Base-by-base conservation (phyloP, 2,113 vertebrate species). In the Dipodomys stephensi region DNA sequence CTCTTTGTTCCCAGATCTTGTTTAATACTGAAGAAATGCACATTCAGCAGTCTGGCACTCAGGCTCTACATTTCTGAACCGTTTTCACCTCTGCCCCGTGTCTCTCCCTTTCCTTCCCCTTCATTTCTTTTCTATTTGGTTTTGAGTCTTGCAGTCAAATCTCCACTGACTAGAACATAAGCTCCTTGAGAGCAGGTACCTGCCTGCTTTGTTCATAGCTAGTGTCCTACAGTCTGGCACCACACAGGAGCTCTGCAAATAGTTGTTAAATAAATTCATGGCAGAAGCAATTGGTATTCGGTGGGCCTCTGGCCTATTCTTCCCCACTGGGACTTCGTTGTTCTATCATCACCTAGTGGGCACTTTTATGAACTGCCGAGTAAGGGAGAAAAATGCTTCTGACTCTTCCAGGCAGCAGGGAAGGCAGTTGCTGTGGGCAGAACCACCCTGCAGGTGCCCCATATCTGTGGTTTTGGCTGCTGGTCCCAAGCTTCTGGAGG, bases 271-370 rank as follows among this genome's bases (percentile, higher is more conserved):
- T 86, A 44, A 90, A 65, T 1, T 22, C 77, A 69, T 6, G 53
- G 83, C 83, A 4, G 73, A 83, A 35, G 27, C 39, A 1, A 15
- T 53, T 0, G 1, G 25, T 9, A 8, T 39, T 67, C n/a, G 20
- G 16, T 27, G 25, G 69, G 32, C 32, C 23, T 30, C 49, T 8
- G 22, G 0, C 1, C 1, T 0, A 65, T 32, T 19, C 49, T 16
- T 76, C 86, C 74, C 91, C 1, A 4, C 76, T 0, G 82, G 87
- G 94, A 95, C 46, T 53, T 28, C 65, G 92, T 94, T 18, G 3
- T 72, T 96, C 64, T 92, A 81, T 83, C 90, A 88, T 95, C 97
- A 97, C 94, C 97, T 96, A 96, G 95, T 96, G 97, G 96, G 4
- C 6, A 87, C 7, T 71, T 30, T 15, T 76, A 62, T 83, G 92